Evolutionary conservation across 92 coral and sea anemone genomes (phyloP).

Genomic region (Galaxea fascicularis): DNA sequence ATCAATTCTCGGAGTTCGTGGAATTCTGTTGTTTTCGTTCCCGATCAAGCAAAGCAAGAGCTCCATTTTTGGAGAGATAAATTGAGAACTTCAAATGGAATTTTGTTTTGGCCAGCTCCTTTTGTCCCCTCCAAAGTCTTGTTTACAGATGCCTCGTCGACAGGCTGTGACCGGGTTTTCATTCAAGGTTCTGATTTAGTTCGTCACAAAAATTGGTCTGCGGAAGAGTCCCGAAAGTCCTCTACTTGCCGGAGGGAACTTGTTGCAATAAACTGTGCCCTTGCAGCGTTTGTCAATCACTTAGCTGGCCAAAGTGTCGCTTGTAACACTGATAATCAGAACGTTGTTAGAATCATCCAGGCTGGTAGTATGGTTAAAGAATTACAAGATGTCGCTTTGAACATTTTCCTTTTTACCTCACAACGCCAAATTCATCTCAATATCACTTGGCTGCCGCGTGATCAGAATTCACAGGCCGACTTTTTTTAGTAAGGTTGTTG

Average conservation of each 20-base stretch:
- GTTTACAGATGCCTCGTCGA: constrained; percentile 6
- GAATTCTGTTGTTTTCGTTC: neutral
- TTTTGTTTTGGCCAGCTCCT: constrained; percentile 2
- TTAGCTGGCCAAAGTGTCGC: neutral
- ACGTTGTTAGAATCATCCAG: constrained; percentile 28
- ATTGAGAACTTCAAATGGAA: neutral
- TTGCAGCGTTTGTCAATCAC: neutral
- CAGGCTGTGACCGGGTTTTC: neutral
- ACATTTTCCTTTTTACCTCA: constrained; percentile 9
- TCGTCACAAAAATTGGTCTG: constrained; percentile 15
- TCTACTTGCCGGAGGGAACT: constrained; percentile 25
- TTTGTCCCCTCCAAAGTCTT: neutral
- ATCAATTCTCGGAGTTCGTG: constrained; percentile 13
- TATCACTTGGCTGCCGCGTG: constrained; percentile 36
- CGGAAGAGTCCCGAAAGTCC: neutral
- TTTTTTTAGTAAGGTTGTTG: constrained; percentile 30
- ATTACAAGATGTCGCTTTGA: constrained; percentile 42
- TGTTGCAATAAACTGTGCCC: neutral
- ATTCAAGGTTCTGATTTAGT: neutral
- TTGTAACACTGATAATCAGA: constrained; percentile 24
- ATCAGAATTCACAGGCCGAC: constrained; percentile 29
- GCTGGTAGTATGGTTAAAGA: constrained; percentile 17
- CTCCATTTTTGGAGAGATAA: constrained; percentile 9
- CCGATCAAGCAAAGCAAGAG: neutral
- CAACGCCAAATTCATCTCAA: constrained; percentile 13